Evolutionary conservation across 2,797 vertebrate species (phyloP).

Genomic region (Chaenodraco wilsoni): DNA sequence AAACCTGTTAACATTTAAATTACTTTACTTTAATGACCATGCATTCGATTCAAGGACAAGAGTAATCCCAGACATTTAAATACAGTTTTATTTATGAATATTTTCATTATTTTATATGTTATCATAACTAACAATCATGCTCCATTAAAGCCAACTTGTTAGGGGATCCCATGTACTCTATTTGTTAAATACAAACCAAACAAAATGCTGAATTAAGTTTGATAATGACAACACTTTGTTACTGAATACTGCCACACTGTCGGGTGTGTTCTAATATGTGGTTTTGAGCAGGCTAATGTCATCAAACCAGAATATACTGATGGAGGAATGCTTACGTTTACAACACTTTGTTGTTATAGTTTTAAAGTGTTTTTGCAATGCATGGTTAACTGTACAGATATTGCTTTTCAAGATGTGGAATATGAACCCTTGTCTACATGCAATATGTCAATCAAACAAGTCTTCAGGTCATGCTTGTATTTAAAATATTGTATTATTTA

Average conservation of each 20-base stretch:
- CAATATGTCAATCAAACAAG: conserved; percentile 30
- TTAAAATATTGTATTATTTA: not conserved
- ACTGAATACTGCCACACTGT: conserved; percentile 33
- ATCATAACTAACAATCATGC: not conserved
- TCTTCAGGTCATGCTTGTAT: conserved; percentile 11
- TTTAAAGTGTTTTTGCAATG: conserved; percentile 14
- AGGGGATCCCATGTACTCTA: conserved; percentile 1
- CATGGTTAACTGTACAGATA: conserved; percentile 24
- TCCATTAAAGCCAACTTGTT: not conserved
- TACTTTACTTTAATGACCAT: not conserved
- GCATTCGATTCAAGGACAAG: not conserved
- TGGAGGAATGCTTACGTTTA: conserved; percentile 16
- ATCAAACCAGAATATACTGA: not conserved
- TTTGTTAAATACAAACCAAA: conserved; percentile 29
- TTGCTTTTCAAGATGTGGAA: not conserved
- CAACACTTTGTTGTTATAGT: conserved; percentile 20
- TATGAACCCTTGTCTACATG: not conserved
- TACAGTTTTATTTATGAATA: not conserved
- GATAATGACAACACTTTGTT: conserved; percentile 19
- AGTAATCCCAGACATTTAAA: conserved; percentile 17
- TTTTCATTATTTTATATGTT: not conserved
- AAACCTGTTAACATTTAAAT: conserved; percentile 1
- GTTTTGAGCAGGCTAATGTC: conserved; percentile 18
- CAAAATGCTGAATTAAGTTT: conserved; percentile 20
- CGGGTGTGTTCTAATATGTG: conserved; percentile 2